Evolutionary conservation across 1,140 invertebrate genomes (phyloP).

Genomic region (Monomorium pharaonis): DNA sequence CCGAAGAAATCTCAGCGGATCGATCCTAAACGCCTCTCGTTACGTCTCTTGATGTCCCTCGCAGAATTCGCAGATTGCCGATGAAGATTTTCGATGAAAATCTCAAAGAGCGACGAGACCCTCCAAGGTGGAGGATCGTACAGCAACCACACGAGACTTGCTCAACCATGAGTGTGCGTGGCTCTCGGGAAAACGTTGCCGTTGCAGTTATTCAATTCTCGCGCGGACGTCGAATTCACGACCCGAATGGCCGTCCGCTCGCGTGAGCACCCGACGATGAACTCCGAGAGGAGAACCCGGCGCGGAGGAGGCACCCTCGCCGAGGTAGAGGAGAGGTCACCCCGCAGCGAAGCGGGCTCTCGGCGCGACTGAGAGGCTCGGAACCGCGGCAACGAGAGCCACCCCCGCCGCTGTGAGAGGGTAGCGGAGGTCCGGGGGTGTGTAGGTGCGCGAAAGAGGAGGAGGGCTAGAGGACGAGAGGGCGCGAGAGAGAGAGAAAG

Average conservation of each 20-base stretch:
- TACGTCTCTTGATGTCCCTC: neutral
- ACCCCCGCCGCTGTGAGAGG: slow-evolving; percentile 70
- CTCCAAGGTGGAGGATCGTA: neutral
- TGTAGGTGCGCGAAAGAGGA: slow-evolving; percentile 37
- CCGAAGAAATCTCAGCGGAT: neutral
- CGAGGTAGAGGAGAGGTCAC: slow-evolving; percentile 68
- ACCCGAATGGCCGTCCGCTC: slow-evolving; percentile 17
- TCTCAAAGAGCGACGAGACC: neutral
- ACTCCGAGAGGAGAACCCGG: slow-evolving; percentile 54
- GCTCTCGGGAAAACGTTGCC: neutral
- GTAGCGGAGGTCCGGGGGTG: slow-evolving; percentile 43
- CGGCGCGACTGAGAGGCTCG: slow-evolving; percentile 79
- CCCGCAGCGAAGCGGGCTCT: slow-evolving; percentile 79
- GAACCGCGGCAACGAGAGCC: slow-evolving; percentile 73
- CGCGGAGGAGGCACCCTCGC: slow-evolving; percentile 48
- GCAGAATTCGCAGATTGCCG: neutral
- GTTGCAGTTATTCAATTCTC: neutral
- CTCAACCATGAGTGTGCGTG: neutral
- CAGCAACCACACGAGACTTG: neutral
- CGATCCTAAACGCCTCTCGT: slow-evolving; percentile 23
- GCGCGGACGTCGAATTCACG: neutral
- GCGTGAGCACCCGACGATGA: slow-evolving; percentile 38
- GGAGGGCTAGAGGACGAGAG: slow-evolving; percentile 45
- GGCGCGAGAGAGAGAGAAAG: slow-evolving; percentile 21
- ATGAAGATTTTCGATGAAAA: neutral